Conservation (phyloP, 2,888 invertebrate species). For the Yponomeuta malinellus region DNA sequence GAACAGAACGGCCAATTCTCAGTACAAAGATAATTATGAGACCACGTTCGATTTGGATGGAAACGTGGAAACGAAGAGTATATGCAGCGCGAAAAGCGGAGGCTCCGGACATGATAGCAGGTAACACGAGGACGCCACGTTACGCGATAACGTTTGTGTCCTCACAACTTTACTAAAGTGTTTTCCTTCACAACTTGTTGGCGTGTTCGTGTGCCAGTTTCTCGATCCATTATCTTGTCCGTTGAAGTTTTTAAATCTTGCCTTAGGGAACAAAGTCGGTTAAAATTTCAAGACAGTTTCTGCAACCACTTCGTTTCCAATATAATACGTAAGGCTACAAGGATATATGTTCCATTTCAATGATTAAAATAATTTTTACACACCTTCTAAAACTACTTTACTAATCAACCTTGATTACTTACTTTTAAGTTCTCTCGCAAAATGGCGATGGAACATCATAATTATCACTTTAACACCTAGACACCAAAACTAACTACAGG, state of each 20-base stretch:
- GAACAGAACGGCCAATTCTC: constrained; percentile 51
- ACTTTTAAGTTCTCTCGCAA: no score
- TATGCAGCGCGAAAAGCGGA: constrained; percentile 86
- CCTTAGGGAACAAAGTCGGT: not conserved
- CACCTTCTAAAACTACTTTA: no score
- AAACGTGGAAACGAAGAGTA: constrained; percentile 93
- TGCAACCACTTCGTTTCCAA: not conserved
- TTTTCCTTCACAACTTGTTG: not conserved
- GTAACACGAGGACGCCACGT: constrained; percentile 55
- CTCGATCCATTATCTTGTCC: not conserved
- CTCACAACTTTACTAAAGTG: not conserved
- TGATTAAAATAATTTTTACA: no score
- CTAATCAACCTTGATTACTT: no score
- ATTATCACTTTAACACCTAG: no score
- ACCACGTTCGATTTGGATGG: constrained; percentile 94
- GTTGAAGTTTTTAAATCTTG: not conserved
- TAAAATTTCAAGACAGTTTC: not conserved
- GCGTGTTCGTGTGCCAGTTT: not conserved
- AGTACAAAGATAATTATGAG: constrained; percentile 84
- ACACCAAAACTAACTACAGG: no score
- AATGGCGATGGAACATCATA: no score
- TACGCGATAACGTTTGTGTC: not conserved
- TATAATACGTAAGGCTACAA: no score
- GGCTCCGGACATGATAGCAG: constrained; percentile 88
- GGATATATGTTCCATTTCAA: no score